Evolutionary conservation across 2,113 vertebrate genomes (phyloP).

Genomic region (Nothocercus julius): DNA sequence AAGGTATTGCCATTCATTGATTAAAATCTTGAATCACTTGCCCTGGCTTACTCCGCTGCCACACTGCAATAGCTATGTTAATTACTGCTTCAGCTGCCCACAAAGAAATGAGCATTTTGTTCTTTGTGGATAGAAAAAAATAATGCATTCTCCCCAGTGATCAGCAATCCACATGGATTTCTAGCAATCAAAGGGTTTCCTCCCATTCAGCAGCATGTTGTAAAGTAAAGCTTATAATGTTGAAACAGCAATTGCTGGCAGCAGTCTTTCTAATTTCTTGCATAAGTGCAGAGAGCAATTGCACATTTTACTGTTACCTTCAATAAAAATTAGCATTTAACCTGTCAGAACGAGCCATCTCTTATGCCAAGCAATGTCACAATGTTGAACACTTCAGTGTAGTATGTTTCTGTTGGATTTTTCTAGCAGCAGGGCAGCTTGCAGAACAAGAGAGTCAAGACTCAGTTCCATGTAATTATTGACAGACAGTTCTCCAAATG

Average conservation of each 20-base stretch:
- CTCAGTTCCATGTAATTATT: constrained; percentile 53
- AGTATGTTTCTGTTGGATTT: constrained; percentile 15
- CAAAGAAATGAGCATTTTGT: background rate
- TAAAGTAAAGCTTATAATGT: background rate
- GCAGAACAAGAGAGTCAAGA: constrained; percentile 19
- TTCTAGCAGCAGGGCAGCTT: constrained; percentile 52
- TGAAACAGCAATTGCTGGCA: background rate
- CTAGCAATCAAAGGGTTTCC: constrained; percentile 4
- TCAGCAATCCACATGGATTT: background rate
- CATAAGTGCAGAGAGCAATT: constrained; percentile 38
- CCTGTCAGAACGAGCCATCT: constrained; percentile 27
- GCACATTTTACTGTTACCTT: constrained; percentile 33
- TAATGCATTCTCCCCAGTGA: background rate
- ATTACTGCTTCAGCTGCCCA: background rate
- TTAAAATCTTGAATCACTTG: background rate
- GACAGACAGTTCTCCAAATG: constrained; percentile 32
- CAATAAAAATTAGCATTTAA: constrained; percentile 53
- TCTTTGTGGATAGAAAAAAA: background rate
- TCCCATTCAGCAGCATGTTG: background rate
- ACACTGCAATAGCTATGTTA: background rate
- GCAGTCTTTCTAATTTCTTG: constrained; percentile 36
- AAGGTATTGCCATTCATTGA: background rate
- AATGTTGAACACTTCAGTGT: background rate
- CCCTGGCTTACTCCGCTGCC: background rate
- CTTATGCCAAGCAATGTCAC: constrained; percentile 40